Conservation (phyloP, 2,888 invertebrate species). For the Falcaria lacertinaria region DNA sequence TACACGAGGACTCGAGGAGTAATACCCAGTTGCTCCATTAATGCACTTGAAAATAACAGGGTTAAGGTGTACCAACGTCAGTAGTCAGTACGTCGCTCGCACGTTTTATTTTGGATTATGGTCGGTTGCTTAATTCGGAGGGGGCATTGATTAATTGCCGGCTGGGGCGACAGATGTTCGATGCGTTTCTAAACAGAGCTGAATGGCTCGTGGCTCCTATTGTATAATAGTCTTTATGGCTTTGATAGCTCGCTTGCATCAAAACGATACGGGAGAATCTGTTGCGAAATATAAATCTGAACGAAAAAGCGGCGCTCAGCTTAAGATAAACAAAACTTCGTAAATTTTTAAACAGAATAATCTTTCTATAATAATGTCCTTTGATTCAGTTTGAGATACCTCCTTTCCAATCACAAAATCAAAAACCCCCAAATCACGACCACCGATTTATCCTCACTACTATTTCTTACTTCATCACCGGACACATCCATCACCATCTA, state of each 20-base stretch:
- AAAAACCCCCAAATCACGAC: no score
- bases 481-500: no score
- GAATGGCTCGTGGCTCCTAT: constrained; percentile 65
- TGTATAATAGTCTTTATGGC: constrained; percentile 33
- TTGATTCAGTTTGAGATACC: no score
- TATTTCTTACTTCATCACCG: no score
- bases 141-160: constrained; percentile 67
- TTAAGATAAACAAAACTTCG: background rate
- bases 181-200: constrained; percentile 35
- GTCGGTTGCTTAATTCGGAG: constrained; percentile 46
- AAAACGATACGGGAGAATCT: constrained; percentile 12
- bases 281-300: constrained; percentile 1
- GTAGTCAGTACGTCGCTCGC: constrained; percentile 19
- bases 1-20: background rate
- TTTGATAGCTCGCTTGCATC: constrained; percentile 23
- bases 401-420: no score
- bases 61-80: constrained; percentile 4
- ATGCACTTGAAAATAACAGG: background rate
- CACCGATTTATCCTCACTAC: no score
- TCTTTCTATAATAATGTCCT: no score
- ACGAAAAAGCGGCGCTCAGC: no score
- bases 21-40: background rate
- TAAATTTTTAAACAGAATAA: background rate
- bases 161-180: constrained; percentile 71
- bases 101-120: constrained; percentile 40